A percentile compares a stretch with the other conserved stretches of the same genome.
Evolutionary conservation across 2,113 vertebrate genomes (phyloP).

Genomic region (Vombatus ursinus): DNA sequence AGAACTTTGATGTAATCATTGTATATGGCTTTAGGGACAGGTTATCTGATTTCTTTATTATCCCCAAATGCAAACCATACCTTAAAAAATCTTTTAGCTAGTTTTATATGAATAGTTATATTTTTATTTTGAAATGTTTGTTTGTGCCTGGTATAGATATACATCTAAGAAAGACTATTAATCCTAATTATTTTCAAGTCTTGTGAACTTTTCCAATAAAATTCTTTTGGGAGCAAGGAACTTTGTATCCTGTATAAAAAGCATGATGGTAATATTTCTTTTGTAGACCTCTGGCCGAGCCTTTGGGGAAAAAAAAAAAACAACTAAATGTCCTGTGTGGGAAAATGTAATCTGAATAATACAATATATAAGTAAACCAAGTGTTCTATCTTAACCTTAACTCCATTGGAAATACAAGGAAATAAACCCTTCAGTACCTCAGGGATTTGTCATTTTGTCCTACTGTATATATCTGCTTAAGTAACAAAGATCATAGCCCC

Average conservation of each 20-base stretch:
- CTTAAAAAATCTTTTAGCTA: background rate
- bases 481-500: background rate
- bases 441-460: background rate
- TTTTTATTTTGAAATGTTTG: constrained; percentile 22
- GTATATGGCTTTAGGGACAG: background rate
- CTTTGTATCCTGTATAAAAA: background rate
- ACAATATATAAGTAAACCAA: background rate
- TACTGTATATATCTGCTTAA: background rate
- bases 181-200: constrained; percentile 2
- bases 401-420: background rate
- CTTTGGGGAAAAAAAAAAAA: background rate
- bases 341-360: background rate
- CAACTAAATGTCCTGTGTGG: background rate
- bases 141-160: background rate
- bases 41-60: background rate
- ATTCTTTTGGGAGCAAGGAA: background rate
- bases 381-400: background rate
- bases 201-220: background rate
- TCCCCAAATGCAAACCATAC: background rate
- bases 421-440: background rate
- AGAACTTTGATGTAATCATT: background rate
- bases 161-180: constrained; percentile 28
- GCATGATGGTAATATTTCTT: background rate
- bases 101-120: background rate
- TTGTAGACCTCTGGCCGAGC: background rate